Percentiles rank a stretch among this genome's conserved stretches.
These are phyloP conservation scores for Diplazon laetatorius DNA, from an alignment of 2,888 invertebrate species.

Conservation along the genomic window DNA sequence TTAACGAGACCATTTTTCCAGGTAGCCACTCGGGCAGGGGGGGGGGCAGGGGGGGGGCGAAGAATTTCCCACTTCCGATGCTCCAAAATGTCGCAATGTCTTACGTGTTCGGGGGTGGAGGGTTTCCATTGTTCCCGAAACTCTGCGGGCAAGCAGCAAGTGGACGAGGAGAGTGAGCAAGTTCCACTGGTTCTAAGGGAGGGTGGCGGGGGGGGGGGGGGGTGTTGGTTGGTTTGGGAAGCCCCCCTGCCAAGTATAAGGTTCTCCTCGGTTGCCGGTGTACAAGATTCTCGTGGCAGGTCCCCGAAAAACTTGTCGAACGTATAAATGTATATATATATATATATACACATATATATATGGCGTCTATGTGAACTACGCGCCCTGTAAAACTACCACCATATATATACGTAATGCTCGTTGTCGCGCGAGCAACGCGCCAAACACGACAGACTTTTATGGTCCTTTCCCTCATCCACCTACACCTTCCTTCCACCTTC, in stretches of 20 bases:
- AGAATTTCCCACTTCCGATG: conserved; percentile 69
- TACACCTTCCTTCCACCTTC: too few relatives aligned
- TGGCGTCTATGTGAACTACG: not conserved
- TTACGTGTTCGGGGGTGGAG: conserved; percentile 72
- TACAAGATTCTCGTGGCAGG: conserved; percentile 63
- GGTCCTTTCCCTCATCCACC: conserved; percentile 69
- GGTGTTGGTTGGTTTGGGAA: too few relatives aligned
- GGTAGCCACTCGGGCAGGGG: too few relatives aligned
- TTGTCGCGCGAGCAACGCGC: conserved; percentile 69
- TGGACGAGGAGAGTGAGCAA: conserved; percentile 47
- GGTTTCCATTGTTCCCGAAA: conserved; percentile 71
- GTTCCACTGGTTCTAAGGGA: too few relatives aligned
- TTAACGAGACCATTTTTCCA: conserved; percentile 50
- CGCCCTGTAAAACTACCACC: conserved; percentile 12
- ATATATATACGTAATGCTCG: conserved; percentile 50
- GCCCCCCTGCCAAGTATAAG: conserved; percentile 59
- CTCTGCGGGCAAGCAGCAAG: conserved; percentile 59
- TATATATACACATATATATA: too few relatives aligned
- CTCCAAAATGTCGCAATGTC: conserved; percentile 80
- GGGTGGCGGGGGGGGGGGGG: too few relatives aligned
- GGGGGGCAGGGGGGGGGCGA: too few relatives aligned
- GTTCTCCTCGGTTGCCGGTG: conserved; percentile 30
- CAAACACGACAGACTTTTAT: conserved; percentile 73
- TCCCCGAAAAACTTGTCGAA: too few relatives aligned
- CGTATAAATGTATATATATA: too few relatives aligned